These are phyloP conservation scores for Clamator glandarius DNA, from an alignment of 2,797 vertebrate species.

Conservation along the genomic window DNA sequence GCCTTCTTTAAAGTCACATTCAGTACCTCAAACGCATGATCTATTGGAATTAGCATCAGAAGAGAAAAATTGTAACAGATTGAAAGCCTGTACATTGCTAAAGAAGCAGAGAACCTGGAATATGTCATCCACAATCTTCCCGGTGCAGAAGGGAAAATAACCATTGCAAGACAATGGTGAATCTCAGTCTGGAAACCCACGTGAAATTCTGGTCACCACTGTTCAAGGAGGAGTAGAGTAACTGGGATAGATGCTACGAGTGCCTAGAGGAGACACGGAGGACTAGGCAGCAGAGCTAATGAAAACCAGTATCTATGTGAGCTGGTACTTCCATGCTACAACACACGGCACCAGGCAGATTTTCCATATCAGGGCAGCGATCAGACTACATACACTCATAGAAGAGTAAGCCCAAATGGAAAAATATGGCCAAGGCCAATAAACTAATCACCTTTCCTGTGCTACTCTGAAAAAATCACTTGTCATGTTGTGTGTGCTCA, in stretches of 20 bases:
- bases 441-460: not conserved
- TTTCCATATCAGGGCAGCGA: not conserved
- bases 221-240: not conserved
- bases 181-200: not conserved
- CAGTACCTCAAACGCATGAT: not conserved
- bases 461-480: not conserved
- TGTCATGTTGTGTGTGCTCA: not conserved
- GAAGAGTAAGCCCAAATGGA: not conserved
- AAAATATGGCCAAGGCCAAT: not conserved
- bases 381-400: not conserved
- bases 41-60: not conserved
- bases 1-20: not conserved
- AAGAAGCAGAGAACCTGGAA: not conserved
- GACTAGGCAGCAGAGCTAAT: not conserved
- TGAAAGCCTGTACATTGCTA: not conserved
- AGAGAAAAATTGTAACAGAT: not conserved
- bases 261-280: not conserved
- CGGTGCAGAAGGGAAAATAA: not conserved
- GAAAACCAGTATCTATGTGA: not conserved
- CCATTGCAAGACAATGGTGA: not conserved
- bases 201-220: not conserved
- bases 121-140: not conserved
- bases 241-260: not conserved
- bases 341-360: not conserved
- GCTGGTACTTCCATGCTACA: not conserved